These are phyloP conservation scores for Ceyx margarethae DNA, from an alignment of 2,113 vertebrate species.

Conservation along the genomic window DNA sequence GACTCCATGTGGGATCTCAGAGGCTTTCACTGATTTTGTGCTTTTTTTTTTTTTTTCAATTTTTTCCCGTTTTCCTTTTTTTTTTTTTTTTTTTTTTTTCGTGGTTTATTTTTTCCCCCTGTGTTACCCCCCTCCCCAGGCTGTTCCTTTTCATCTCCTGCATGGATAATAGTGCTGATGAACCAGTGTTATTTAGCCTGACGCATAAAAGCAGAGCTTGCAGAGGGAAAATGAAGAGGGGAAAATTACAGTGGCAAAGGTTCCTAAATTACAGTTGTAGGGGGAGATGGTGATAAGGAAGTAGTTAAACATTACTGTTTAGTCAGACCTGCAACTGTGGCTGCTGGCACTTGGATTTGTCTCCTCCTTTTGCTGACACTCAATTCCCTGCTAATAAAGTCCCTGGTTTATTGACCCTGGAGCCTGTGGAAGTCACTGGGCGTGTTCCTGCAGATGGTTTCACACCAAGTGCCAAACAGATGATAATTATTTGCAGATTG, in stretches of 20 bases:
- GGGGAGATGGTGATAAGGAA: conserved; percentile 72
- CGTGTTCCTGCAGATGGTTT: not conserved
- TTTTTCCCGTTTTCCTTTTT: too few relatives aligned
- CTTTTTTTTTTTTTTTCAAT: too few relatives aligned
- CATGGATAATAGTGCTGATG: conserved; percentile 50
- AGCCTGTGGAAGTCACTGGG: not conserved
- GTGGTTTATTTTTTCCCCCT: too few relatives aligned
- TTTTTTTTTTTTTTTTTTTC: too few relatives aligned
- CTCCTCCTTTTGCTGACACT: conserved; percentile 69
- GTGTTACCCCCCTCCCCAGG: not conserved
- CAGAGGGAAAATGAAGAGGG: conserved; percentile 50
- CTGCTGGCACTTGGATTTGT: conserved; percentile 49
- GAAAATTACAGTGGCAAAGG: conserved; percentile 71
- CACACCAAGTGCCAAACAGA: not conserved
- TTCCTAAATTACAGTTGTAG: conserved; percentile 68
- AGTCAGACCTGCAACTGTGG: conserved; percentile 55
- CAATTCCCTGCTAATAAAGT: conserved; percentile 57
- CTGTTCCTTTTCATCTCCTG: conserved; percentile 58
- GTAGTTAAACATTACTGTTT: conserved; percentile 76
- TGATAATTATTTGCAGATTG: not conserved
- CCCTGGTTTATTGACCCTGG: not conserved
- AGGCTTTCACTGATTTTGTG: not conserved
- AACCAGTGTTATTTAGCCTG: conserved; percentile 59
- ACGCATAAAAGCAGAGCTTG: conserved; percentile 33
- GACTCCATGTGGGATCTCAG: not conserved